These are phyloP conservation scores for Dolichoris vasculosae DNA, from an alignment of 1,140 invertebrate species.

Conservation along the genomic window DNA sequence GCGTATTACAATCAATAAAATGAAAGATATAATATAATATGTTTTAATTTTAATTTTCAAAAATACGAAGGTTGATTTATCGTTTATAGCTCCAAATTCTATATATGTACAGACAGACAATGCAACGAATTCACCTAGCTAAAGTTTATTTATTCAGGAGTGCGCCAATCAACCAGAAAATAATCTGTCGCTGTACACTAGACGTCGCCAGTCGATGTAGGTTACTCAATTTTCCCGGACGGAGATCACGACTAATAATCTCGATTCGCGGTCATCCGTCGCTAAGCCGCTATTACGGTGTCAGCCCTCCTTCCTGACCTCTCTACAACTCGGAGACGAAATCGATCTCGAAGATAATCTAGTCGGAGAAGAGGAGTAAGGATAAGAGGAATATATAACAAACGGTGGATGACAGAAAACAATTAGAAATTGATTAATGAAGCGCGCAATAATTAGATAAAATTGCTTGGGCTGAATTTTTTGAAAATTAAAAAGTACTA, in stretches of 20 bases:
- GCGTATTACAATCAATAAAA: too few species aligned
- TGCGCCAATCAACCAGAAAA: too few species aligned
- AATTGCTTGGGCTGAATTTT: too few species aligned
- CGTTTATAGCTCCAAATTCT: too few species aligned
- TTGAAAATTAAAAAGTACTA: too few species aligned
- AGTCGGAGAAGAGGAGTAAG: background rate
- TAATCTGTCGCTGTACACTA: constrained; percentile 57
- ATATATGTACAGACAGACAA: too few species aligned
- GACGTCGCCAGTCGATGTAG: constrained; percentile 66
- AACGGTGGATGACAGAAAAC: background rate
- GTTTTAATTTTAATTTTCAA: too few species aligned
- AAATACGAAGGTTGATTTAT: too few species aligned
- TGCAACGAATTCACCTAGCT: constrained; percentile 62
- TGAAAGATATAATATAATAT: too few species aligned
- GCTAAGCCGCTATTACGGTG: background rate
- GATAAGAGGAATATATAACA: background rate
- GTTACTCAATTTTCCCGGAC: constrained; percentile 62
- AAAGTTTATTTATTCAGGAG: constrained; percentile 70
- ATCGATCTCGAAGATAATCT: background rate
- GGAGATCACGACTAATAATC: constrained; percentile 69
- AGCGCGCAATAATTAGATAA: too few species aligned
- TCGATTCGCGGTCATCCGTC: constrained; percentile 60
- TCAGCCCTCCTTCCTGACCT: background rate
- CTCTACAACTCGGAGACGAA: background rate
- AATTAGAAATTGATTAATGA: background rate